Conservation (phyloP, 2,797 vertebrate species). For the Bufotes viridis region DNA sequence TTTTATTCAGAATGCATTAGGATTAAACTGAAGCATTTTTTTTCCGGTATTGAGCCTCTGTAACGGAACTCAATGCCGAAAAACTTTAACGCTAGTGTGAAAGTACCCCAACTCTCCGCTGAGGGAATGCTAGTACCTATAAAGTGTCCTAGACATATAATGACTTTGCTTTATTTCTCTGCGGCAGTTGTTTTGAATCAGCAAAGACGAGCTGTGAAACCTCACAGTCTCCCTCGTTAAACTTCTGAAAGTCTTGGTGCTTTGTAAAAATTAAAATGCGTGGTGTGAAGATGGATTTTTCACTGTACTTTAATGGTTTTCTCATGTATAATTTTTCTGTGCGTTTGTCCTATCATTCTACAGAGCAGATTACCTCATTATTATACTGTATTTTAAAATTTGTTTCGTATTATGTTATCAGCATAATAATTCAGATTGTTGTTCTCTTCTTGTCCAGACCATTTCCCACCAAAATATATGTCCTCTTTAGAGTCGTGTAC, state of each 20-base stretch:
- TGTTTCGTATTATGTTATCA: neutral
- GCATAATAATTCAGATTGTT: too few relatives aligned
- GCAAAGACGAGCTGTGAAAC: neutral
- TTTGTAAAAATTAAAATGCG: too few relatives aligned
- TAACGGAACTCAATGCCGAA: too few relatives aligned
- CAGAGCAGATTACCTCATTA: neutral
- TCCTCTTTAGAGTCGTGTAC: neutral
- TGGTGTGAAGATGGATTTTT: too few relatives aligned
- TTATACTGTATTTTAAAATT: neutral
- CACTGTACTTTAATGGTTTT: too few relatives aligned
- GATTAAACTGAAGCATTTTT: too few relatives aligned
- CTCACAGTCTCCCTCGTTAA: neutral
- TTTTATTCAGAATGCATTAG: too few relatives aligned
- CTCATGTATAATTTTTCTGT: neutral
- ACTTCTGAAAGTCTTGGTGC: neutral
- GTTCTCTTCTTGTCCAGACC: neutral
- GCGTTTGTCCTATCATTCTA: too few relatives aligned
- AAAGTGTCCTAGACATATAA: neutral
- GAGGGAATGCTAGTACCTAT: neutral
- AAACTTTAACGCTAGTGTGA: too few relatives aligned
- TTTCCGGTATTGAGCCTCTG: too few relatives aligned
- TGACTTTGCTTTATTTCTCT: neutral
- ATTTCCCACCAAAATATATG: constrained; percentile 1
- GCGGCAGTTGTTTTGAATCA: neutral
- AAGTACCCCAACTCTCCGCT: too few relatives aligned